phyloP scores from a whole-genome alignment of 2,797 vertebrate species.

The Brotula barbata region DNA sequence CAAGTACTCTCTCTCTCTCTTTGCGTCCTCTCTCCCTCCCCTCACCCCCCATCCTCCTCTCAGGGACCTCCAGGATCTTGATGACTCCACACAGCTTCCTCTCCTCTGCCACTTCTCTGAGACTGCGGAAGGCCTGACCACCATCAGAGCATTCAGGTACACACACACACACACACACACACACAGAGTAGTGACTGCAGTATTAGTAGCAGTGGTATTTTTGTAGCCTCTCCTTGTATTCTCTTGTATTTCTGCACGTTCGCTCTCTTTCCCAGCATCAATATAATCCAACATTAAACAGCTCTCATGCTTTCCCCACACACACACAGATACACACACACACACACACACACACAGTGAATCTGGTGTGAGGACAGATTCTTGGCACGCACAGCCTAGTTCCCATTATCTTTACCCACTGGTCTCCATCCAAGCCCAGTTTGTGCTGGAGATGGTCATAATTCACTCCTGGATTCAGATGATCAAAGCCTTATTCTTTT shows the following conservation, averaged over 20 bases:
- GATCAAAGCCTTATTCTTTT: conserved; percentile 6
- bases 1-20: conserved; percentile 1
- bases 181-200: neutral
- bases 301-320: conserved; percentile 63
- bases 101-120: conserved; percentile 98
- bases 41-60: neutral
- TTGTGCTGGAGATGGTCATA: too few species aligned
- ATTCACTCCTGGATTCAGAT: conserved; percentile 11
- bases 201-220: neutral
- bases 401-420: conserved; percentile 47
- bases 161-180: conserved; percentile 14
- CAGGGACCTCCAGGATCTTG: conserved; percentile 96
- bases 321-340: conserved; percentile 27
- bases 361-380: conserved; percentile 46
- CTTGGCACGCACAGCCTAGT: conserved; percentile 47
- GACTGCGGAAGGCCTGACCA: conserved; percentile 96
- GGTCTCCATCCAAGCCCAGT: conserved; percentile 40
- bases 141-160: conserved; percentile 94
- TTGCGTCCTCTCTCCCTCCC: neutral
- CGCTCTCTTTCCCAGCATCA: conserved; percentile 55
- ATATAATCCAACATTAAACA: conserved; percentile 67
- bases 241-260: conserved; percentile 35
- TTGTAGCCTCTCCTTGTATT: conserved; percentile 30
- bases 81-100: conserved; percentile 96
- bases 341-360: conserved; percentile 31